Evolutionary conservation across 2,113 vertebrate species (phyloP).

Genomic region (Spizaetus ornatus): DNA sequence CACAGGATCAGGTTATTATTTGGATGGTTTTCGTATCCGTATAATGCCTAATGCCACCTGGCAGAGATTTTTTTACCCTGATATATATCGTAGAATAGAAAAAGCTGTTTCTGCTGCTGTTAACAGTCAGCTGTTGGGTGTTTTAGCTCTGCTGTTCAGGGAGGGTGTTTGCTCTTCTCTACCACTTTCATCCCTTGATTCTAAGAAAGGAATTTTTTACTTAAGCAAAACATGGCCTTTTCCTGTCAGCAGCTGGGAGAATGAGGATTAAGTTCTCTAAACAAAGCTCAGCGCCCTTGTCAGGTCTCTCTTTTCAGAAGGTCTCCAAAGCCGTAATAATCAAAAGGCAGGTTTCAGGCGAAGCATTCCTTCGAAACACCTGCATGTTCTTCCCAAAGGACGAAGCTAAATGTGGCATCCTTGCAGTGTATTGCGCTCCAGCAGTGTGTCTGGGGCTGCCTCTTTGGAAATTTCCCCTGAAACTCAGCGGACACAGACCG

Average conservation of each 20-base stretch:
- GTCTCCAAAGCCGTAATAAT: slow-evolving; percentile 23
- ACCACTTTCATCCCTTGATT: slow-evolving; percentile 11
- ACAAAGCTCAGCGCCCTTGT: slow-evolving; percentile 71
- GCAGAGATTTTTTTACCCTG: background rate
- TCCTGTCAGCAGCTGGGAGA: slow-evolving; percentile 73
- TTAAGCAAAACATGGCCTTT: slow-evolving; percentile 44
- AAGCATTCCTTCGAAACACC: slow-evolving; percentile 51
- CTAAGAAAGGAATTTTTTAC: slow-evolving; percentile 56
- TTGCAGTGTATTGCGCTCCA: background rate
- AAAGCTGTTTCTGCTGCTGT: background rate
- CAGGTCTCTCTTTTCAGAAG: slow-evolving; percentile 66
- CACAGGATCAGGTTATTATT: background rate
- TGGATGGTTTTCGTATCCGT: background rate
- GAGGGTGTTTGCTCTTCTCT: background rate
- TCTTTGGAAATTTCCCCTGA: background rate
- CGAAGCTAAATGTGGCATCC: background rate
- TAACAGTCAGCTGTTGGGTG: background rate
- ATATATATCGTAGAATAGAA: background rate
- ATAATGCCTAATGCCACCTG: background rate
- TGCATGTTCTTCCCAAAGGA: slow-evolving; percentile 2
- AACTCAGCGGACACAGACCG: background rate
- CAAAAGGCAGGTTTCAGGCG: slow-evolving; percentile 32
- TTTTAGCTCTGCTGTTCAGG: background rate
- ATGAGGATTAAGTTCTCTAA: slow-evolving; percentile 77
- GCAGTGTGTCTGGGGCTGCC: fast-evolving